These are phyloP conservation scores for Cryptotis parvus DNA, from an alignment of 2,113 vertebrate genomes.

Conservation along the genomic window DNA sequence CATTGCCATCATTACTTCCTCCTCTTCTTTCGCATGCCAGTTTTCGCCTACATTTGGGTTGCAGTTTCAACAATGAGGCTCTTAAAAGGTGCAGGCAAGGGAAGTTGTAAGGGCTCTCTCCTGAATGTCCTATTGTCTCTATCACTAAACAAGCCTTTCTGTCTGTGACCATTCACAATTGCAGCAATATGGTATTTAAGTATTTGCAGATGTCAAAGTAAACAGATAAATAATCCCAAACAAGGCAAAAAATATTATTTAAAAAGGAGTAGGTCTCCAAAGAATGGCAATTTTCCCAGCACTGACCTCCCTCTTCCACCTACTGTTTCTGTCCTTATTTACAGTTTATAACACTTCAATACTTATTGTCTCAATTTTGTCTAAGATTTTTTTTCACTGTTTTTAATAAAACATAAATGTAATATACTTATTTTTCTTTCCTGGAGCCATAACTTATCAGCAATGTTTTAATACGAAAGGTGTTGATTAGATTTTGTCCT, in stretches of 20 bases:
- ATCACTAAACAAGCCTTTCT: background rate
- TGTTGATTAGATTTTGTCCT: background rate
- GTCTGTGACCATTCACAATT: background rate
- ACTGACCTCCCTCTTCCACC: background rate
- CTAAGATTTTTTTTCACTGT: background rate
- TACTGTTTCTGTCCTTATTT: background rate
- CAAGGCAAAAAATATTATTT: background rate
- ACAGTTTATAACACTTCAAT: background rate
- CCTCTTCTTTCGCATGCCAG: rapidly evolving
- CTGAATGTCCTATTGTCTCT: background rate
- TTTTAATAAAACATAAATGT: background rate
- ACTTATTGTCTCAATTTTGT: background rate
- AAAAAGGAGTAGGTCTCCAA: background rate
- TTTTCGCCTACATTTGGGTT: background rate
- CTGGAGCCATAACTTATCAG: background rate
- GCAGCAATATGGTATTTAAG: background rate
- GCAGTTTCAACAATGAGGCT: background rate
- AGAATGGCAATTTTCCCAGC: background rate
- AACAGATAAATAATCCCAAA: background rate
- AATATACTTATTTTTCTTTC: background rate
- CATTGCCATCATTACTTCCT: rapidly evolving
- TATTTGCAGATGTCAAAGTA: background rate
- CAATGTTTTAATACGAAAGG: background rate
- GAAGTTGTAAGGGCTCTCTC: background rate
- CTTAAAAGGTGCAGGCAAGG: background rate